Percentiles rank a stretch among this genome's conserved stretches.
These are phyloP conservation scores for Fistularia commersonii DNA, from an alignment of 2,797 vertebrate genomes.

Conservation along the genomic window DNA sequence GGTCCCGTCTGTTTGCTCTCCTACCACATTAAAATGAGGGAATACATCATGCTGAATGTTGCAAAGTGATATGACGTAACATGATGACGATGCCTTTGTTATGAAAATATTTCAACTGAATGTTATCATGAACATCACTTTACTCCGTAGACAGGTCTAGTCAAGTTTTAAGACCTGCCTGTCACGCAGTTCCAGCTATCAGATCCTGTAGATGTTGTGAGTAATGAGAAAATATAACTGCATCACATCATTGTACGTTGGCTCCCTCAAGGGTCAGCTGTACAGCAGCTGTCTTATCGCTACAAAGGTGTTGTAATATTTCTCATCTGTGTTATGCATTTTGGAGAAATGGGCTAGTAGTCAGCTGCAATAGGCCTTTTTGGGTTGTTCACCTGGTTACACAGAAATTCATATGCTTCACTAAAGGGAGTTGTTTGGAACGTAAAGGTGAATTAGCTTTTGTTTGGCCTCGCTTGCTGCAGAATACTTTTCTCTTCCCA, in stretches of 20 bases:
- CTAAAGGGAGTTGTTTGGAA: slow-evolving; percentile 7
- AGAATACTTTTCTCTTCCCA: slow-evolving; percentile 7
- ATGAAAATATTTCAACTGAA: neutral
- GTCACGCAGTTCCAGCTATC: slow-evolving; percentile 6
- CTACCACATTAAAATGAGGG: too few species aligned
- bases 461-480: slow-evolving; percentile 3
- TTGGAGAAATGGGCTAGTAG: slow-evolving; percentile 8
- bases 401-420: slow-evolving; percentile 3
- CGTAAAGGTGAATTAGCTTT: slow-evolving; percentile 13
- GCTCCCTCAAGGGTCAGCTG: slow-evolving; percentile 11
- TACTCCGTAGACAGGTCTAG: slow-evolving; percentile 2
- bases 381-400: slow-evolving; percentile 19
- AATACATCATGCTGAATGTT: too few species aligned
- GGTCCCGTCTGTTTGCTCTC: too few species aligned
- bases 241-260: neutral
- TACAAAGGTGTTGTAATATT: slow-evolving; percentile 12
- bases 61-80: too few species aligned
- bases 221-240: slow-evolving; percentile 8
- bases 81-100: too few species aligned
- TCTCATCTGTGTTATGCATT: slow-evolving; percentile 33
- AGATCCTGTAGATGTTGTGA: neutral
- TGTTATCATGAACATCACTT: slow-evolving; percentile 5
- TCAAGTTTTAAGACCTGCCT: slow-evolving; percentile 7
- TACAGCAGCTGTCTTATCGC: slow-evolving; percentile 20
- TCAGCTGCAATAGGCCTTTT: neutral